Conservation (phyloP, 2,797 vertebrate genomes). For the Sandelia bainsii region DNA sequence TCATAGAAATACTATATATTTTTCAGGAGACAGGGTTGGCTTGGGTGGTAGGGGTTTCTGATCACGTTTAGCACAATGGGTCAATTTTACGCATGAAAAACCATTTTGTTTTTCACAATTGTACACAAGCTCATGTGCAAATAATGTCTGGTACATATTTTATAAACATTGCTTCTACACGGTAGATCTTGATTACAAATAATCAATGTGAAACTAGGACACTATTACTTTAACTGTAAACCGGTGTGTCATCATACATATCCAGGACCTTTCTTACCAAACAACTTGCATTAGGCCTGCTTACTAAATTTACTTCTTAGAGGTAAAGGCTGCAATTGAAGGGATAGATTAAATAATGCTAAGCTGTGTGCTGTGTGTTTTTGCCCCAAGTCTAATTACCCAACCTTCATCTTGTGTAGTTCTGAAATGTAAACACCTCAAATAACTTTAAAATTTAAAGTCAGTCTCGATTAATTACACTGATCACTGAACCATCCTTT, state of each 20-base stretch:
- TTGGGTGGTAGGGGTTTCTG: too few species aligned
- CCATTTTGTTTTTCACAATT: too few species aligned
- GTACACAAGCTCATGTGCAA: too few species aligned
- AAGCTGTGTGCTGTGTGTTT: not conserved
- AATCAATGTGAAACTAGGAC: conserved; percentile 45
- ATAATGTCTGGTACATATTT: conserved; percentile 12
- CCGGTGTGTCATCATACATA: conserved; percentile 46
- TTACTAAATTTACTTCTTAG: conserved; percentile 36
- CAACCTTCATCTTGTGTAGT: conserved; percentile 3
- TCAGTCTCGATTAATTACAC: conserved; percentile 12
- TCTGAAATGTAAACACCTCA: conserved; percentile 19
- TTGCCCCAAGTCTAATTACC: conserved; percentile 20
- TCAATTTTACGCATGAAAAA: too few species aligned
- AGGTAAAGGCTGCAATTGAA: conserved; percentile 17
- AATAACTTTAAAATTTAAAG: not conserved
- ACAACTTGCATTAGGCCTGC: conserved; percentile 40
- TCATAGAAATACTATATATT: too few species aligned
- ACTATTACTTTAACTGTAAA: conserved; percentile 37
- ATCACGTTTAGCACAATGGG: too few species aligned
- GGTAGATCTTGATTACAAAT: conserved; percentile 33
- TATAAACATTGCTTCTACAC: conserved; percentile 40
- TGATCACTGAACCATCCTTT: conserved; percentile 1
- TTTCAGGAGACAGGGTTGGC: too few species aligned
- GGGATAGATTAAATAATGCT: conserved; percentile 44
- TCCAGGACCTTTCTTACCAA: not conserved